Percentiles rank a stretch among this genome's conserved stretches.
Evolutionary conservation across 53 echinoderm and acorn worm genomes (phyloP).

Genomic region (Hippasteria phrygiana): DNA sequence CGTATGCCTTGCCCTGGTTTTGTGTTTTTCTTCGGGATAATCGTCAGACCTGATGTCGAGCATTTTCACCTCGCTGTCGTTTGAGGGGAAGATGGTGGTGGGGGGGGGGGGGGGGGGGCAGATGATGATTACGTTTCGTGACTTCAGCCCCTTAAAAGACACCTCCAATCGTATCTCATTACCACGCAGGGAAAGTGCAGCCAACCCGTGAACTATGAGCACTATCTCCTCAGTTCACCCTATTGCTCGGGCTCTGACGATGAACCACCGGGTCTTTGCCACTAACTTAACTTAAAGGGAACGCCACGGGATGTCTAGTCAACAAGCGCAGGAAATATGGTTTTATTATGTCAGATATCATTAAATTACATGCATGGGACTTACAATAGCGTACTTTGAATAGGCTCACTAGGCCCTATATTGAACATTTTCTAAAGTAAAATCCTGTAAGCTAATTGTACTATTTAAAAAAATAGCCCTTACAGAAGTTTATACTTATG

Average conservation of each 20-base stretch:
- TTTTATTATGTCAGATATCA: too few species aligned
- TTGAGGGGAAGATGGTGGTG: neutral
- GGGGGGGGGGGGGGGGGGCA: neutral
- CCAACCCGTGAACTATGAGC: constrained; percentile 11
- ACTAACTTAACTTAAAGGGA: constrained; percentile 7
- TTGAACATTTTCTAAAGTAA: too few species aligned
- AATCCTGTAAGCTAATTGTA: too few species aligned
- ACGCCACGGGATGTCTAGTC: neutral
- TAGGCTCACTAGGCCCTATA: too few species aligned
- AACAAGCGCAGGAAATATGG: too few species aligned
- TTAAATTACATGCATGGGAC: too few species aligned
- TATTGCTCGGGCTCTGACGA: neutral
- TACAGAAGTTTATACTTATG: too few species aligned
- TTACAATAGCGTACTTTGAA: too few species aligned
- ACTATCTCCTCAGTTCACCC: neutral
- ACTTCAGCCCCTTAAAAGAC: constrained; percentile 2
- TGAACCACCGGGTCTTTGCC: neutral
- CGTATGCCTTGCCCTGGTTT: constrained; percentile 5
- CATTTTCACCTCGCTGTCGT: constrained; percentile 8
- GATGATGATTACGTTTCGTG: constrained; percentile 35
- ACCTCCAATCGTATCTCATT: constrained; percentile 17
- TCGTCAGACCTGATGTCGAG: constrained; percentile 7
- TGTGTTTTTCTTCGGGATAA: constrained; percentile 41
- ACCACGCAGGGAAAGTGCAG: constrained; percentile 30
- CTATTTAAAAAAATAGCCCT: too few species aligned